Conservation (phyloP, 1,140 invertebrate genomes). For the Mesaphorura yosii region DNA sequence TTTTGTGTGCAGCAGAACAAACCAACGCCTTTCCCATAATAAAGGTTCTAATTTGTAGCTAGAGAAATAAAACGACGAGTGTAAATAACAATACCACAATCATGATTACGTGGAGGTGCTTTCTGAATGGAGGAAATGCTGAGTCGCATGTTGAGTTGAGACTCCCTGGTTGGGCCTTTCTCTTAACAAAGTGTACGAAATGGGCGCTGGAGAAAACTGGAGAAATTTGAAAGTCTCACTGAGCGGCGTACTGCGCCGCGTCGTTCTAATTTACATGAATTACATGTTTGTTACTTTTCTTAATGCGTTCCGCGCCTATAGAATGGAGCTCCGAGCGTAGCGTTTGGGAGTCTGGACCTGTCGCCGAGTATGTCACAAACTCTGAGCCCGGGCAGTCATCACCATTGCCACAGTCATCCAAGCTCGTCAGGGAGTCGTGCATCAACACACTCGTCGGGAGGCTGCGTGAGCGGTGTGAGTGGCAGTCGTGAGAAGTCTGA, state of each 20-base stretch:
- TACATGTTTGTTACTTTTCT: not conserved
- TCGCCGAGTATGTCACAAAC: conserved; percentile 28
- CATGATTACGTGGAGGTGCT: no score
- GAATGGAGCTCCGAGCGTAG: conserved; percentile 14
- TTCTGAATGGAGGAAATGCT: no score
- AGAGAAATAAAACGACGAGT: no score
- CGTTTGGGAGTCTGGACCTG: conserved; percentile 24
- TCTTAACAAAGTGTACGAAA: no score
- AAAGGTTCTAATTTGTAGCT: no score
- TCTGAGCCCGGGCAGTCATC: conserved; percentile 21
- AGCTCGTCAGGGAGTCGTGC: not conserved
- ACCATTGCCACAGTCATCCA: not conserved
- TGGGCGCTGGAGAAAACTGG: no score
- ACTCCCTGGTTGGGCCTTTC: no score
- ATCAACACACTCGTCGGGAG: conserved; percentile 3
- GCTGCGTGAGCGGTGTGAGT: conserved; percentile 2
- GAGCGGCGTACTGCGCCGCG: not conserved
- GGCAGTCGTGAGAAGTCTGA: conserved; percentile 21
- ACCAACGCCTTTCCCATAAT: no score
- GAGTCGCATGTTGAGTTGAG: no score
- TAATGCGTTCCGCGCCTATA: not conserved
- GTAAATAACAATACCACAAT: no score
- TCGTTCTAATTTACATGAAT: not conserved
- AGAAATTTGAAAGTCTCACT: no score
- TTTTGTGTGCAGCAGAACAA: no score